These are phyloP conservation scores for Hylomyscus alleni DNA, from an alignment of 2,797 vertebrate genomes.

Conservation along the genomic window DNA sequence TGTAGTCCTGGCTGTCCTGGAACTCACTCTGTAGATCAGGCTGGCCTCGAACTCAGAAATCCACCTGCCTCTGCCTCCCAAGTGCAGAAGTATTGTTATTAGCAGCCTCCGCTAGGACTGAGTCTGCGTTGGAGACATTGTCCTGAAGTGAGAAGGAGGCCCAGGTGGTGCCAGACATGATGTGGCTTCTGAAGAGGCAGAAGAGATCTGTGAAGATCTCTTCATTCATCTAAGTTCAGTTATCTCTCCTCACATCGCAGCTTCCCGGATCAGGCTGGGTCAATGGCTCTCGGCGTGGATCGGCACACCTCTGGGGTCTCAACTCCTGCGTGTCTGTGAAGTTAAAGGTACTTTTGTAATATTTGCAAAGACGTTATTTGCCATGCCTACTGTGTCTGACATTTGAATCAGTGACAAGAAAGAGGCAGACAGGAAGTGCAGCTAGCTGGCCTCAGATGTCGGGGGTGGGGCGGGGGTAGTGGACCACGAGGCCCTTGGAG, in stretches of 20 bases:
- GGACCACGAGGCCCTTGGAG: neutral
- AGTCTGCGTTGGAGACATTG: neutral
- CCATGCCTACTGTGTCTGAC: neutral
- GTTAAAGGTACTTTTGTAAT: neutral
- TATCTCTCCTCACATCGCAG: neutral
- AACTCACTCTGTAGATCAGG: no score
- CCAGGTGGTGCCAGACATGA: no score
- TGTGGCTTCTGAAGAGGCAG: accelerated
- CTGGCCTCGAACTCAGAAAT: no score
- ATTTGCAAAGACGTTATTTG: neutral
- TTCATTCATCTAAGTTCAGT: neutral
- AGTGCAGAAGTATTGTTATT: neutral
- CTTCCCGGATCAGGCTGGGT: accelerated
- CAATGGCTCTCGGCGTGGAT: neutral
- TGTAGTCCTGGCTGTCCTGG: no score
- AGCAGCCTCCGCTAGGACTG: neutral
- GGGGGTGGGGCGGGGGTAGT: accelerated
- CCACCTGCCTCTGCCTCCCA: no score
- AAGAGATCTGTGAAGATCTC: neutral
- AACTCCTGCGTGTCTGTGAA: neutral
- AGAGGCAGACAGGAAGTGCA: neutral
- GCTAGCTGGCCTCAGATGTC: neutral
- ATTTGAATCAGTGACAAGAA: neutral
- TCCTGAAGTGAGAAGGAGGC: neutral
- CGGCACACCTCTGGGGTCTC: neutral